Evolutionary conservation across 2,888 invertebrate species (phyloP), one percentile per base, ranked within the genome.

Genomic region (Ellobium chinense): DNA sequence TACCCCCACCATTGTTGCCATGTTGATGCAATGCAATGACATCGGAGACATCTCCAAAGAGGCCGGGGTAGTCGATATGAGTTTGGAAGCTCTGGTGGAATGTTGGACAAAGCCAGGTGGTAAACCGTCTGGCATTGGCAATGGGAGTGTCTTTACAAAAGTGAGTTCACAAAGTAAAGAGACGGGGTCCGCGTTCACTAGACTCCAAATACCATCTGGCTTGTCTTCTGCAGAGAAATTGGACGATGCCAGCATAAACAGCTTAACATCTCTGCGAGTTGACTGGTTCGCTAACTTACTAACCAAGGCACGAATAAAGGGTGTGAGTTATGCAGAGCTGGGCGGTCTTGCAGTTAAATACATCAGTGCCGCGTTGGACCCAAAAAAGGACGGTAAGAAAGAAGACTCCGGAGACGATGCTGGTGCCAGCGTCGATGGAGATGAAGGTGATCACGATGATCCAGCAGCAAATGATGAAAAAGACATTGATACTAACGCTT

Each of bases 31-130:
- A 39, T 90, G 91, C 82, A 85, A 86, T 21, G 76, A 86, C 2
- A 85, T 89, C 1, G 88, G 90, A 24, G 83, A 88, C 5, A 84
- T 90, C 21, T 90, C 92, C 0, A 88, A 91, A 46, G 86, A 88
- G 62, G 85, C 89, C 0, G 87, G 87, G 3, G 86, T 92, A 7
- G 87, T 91, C 2, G 83, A 85, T 24, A 72, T 84, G 72, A 91
- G 91, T 69, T 83, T 88, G 5, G 88, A 88, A 36, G 91, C 91
- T 12, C 85, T 92, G 9, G 88, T 92, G 0, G 91, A 91, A 36
- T 91, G 89, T 72, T 91, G 90, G 91, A 81, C 89, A 2, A 87
- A 87, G 78, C 88, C 88, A 34, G 87, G 87, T 2, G 88, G 87
- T 21, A 88, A 87, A 73, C 88, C 54, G 31, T 54, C 56, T 54